phyloP scores from a whole-genome alignment of 2,888 invertebrate genomes.

The Erpobdella octoculata region DNA sequence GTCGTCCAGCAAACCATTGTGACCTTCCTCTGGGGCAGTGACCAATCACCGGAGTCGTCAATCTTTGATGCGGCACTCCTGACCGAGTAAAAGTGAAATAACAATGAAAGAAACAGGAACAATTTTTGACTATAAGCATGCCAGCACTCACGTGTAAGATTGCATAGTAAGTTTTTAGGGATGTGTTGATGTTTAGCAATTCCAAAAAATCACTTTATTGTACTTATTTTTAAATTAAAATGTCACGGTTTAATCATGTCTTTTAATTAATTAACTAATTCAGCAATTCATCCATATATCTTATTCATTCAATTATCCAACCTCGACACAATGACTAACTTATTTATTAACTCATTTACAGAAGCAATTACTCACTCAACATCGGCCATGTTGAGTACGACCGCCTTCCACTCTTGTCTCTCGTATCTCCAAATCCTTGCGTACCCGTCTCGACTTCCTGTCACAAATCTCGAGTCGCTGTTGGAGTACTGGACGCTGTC shows the following conservation, averaged over 20 bases:
- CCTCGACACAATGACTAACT: background rate
- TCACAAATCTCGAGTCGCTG: conserved; percentile 75
- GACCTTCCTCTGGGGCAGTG: conserved; percentile 54
- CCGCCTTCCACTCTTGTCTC: conserved; percentile 78
- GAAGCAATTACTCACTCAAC: background rate
- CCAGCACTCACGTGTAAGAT: background rate
- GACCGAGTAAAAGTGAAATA: too few species aligned
- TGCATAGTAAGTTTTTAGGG: too few species aligned
- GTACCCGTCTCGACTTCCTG: conserved; percentile 89
- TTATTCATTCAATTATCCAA: background rate
- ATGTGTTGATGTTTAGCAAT: background rate
- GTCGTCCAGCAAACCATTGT: conserved; percentile 94
- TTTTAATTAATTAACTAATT: background rate
- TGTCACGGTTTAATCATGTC: background rate
- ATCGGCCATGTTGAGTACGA: conserved; percentile 58
- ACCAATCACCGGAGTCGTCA: background rate
- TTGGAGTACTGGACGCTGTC: conserved; percentile 94
- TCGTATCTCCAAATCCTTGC: conserved; percentile 87
- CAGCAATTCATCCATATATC: background rate
- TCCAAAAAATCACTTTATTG: background rate
- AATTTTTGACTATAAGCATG: background rate
- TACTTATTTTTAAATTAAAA: background rate
- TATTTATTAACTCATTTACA: background rate
- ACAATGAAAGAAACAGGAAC: background rate
- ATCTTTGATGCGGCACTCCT: background rate